phyloP scores from a whole-genome alignment of 2,888 invertebrate genomes.

The Nematopogon swammerdamellus region DNA sequence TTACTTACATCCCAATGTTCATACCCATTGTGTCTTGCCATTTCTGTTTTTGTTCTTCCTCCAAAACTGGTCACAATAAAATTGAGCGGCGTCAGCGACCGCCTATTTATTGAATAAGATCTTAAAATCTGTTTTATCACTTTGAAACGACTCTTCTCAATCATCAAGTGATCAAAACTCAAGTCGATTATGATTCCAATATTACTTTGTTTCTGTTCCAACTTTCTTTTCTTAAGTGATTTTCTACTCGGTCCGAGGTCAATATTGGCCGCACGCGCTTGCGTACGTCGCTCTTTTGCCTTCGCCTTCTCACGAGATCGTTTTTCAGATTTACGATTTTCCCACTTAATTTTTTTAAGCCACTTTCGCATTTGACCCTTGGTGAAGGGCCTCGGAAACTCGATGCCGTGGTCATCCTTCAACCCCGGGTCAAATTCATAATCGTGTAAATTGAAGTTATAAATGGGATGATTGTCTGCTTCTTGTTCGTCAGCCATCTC shows the following conservation, averaged over 20 bases:
- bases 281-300: constrained; percentile 65
- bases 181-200: constrained; percentile 80
- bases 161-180: constrained; percentile 90
- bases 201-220: constrained; percentile 66
- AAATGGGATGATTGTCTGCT: background rate
- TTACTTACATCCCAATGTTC: constrained; percentile 86
- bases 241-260: constrained; percentile 78
- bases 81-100: constrained; percentile 75
- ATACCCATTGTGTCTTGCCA: constrained; percentile 83
- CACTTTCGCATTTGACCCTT: constrained; percentile 68
- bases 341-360: constrained; percentile 70
- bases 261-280: constrained; percentile 68
- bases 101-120: constrained; percentile 87
- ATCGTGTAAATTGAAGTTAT: background rate
- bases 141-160: constrained; percentile 82
- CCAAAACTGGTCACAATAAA: constrained; percentile 79
- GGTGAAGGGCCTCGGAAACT: constrained; percentile 42
- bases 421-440: constrained; percentile 37
- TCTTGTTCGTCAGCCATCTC: background rate
- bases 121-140: constrained; percentile 87
- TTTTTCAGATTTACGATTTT: constrained; percentile 65
- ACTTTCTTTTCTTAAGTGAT: constrained; percentile 69
- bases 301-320: constrained; percentile 69
- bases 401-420: constrained; percentile 41
- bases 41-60: constrained; percentile 68